Conservation (phyloP, 2,797 vertebrate species). For the Macropus fuliginosus region DNA sequence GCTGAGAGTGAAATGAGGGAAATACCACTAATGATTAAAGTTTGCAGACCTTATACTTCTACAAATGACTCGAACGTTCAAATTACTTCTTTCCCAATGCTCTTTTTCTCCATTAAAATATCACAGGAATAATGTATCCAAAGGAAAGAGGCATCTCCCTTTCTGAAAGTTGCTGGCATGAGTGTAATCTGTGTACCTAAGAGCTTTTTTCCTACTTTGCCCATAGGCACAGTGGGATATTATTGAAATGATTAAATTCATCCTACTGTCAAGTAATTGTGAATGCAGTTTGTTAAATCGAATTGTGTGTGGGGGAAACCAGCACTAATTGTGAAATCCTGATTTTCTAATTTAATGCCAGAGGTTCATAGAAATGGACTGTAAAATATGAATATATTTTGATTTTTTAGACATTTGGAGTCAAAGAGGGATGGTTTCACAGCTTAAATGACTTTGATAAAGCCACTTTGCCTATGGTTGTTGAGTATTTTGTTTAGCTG, state of each 20-base stretch:
- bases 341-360: conserved; percentile 66
- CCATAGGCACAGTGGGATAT: conserved; percentile 69
- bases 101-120: conserved; percentile 29
- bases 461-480: conserved; percentile 70
- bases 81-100: background rate
- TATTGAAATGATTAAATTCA: conserved; percentile 76
- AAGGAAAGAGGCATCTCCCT: conserved; percentile 54
- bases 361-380: conserved; percentile 60
- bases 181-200: conserved; percentile 64
- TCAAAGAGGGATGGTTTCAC: conserved; percentile 65
- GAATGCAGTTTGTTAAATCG: conserved; percentile 75
- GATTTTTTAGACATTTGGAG: conserved; percentile 50
- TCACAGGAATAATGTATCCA: conserved; percentile 39
- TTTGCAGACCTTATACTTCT: background rate
- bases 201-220: conserved; percentile 67
- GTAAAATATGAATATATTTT: conserved; percentile 72
- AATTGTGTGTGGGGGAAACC: conserved; percentile 46
- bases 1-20: background rate
- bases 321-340: conserved; percentile 53
- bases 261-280: conserved; percentile 77
- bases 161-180: conserved; percentile 68
- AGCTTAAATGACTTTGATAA: conserved; percentile 62
- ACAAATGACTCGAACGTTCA: background rate
- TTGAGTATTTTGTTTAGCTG: conserved; percentile 63
- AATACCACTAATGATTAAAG: background rate